Base-by-base conservation (phyloP, 23 tunicate genomes). In the Ascidia mentula region DNA sequence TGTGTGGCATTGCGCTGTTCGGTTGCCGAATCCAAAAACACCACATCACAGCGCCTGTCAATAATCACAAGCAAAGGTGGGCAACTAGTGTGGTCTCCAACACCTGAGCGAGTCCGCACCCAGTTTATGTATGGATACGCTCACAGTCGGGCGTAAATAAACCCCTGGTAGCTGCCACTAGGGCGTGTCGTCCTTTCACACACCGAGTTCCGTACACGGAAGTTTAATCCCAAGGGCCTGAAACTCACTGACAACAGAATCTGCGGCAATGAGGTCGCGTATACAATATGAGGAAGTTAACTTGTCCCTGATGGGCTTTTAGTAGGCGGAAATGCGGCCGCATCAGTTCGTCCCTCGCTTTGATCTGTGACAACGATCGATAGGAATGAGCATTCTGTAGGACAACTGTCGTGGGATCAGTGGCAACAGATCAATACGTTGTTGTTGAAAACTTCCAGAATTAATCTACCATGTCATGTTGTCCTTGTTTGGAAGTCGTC, bases 281-380 rank as follows among this genome's bases (percentile, higher is more conserved):
- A 15, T 42, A 20, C 24, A n/a, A n/a, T 6, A 53, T 53, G 22
- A 26, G 65, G 65, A 53, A 20, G 65, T 53, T 9, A n/a, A 20
- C 65, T 53, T 9, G 65, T 53, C 65, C 65, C 65, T 53, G 24
- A 53, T 53, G 65, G 24, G 65, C 22, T 53, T 53, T 9, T 9
- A 53, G 65, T 53, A 20, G 65, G 28, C 65, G 65, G 65, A 53
- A 53, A 53, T n/a, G n/a, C n/a, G n/a, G n/a, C n/a, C n/a, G n/a
- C n/a, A n/a, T n/a, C n/a, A n/a, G n/a, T n/a, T n/a, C n/a, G n/a
- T n/a, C n/a, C n/a, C n/a, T n/a, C n/a, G n/a, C n/a, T n/a, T n/a
- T n/a, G n/a, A n/a, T n/a, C n/a, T n/a, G n/a, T n/a, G n/a, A n/a
- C n/a, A n/a, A n/a, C n/a, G n/a, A n/a, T n/a, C n/a, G n/a, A n/a